These are phyloP conservation scores for Spodoptera picta DNA, from an alignment of 2,888 invertebrate genomes.

Conservation along the genomic window DNA sequence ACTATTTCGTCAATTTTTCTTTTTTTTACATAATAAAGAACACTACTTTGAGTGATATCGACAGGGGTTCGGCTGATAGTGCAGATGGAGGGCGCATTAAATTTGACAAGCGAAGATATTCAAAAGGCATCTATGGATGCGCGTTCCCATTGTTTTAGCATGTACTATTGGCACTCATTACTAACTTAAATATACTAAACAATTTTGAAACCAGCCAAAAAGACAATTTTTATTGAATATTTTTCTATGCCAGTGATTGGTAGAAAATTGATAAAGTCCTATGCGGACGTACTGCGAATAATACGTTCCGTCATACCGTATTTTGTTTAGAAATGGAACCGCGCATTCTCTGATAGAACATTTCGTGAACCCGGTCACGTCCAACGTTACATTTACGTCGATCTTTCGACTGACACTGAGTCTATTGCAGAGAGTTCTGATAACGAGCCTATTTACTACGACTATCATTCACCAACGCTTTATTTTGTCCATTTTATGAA, in stretches of 20 bases:
- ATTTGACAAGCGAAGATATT: slow-evolving; percentile 77
- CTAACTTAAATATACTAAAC: too few relatives aligned
- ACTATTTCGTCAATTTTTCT: slow-evolving; percentile 15
- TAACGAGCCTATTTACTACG: slow-evolving; percentile 69
- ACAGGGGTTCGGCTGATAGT: slow-evolving; percentile 69
- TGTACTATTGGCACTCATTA: too few relatives aligned
- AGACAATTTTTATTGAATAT: background rate
- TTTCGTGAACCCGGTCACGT: slow-evolving; percentile 76
- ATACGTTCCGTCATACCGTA: slow-evolving; percentile 20
- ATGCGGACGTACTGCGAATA: background rate
- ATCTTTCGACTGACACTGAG: slow-evolving; percentile 70
- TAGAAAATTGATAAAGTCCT: background rate
- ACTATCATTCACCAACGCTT: slow-evolving; percentile 68
- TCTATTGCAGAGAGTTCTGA: slow-evolving; percentile 63
- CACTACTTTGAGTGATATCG: slow-evolving; percentile 57
- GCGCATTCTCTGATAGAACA: slow-evolving; percentile 30
- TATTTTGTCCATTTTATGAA: slow-evolving; percentile 68
- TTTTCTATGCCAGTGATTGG: background rate
- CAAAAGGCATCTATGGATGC: slow-evolving; percentile 63
- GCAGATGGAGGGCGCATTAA: slow-evolving; percentile 71
- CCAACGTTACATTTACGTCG: slow-evolving; percentile 65
- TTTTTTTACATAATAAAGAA: slow-evolving; percentile 49
- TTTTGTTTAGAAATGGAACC: slow-evolving; percentile 25
- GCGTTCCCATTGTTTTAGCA: slow-evolving; percentile 42
- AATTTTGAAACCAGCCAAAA: background rate